Evolutionary conservation across 2,888 invertebrate genomes (phyloP), one percentile per base, ranked within the genome.

Genomic region (Oscheius sp.): DNA sequence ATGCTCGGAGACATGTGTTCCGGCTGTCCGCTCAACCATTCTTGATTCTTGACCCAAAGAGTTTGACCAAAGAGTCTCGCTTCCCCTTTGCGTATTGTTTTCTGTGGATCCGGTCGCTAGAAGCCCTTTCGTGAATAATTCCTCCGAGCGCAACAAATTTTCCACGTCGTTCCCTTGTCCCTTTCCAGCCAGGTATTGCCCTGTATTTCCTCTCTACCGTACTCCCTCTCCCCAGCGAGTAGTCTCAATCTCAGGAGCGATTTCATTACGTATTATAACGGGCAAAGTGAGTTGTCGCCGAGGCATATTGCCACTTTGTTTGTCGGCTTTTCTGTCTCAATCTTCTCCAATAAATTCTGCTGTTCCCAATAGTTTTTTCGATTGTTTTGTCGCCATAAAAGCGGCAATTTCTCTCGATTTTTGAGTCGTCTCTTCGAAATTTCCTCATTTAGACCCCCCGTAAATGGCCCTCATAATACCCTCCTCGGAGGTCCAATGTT

Each of bases 1-100:
- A 61, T 61, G 61, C 15, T 27, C 45, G 61, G 17, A n/a, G 27
- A 61, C 61, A 61, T 61, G 45, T 61, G 61, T 45, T n/a, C 25
- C 5, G 27, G n/a, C 42, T 42, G 42, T 17, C 42, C 42, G 20
- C 15, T 42, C n/a, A 8, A 12, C 42, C 42, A 3, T 3, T 42
- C 12, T 48, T 48, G 48, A 46, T 17, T 52, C n/a, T 23, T 23
- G 15, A n/a, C 42, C 17, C 42, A 15, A 4, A 17, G 42, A 42
- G 17, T n/a, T n/a, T 42, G 42, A 42, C 42, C 42, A 42, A 4
- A n/a, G 42, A 42, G 17, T n/a, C 15, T 15, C 42, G 4, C 37
- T 34, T 34, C 37, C 37, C 37, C 42, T 3, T 42, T 42, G 15
- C 17, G 42, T 52, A 52, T 25, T 52, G 52, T 52, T 52, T 52